Evolutionary conservation across 2,113 vertebrate genomes (phyloP), one percentile per base, ranked within the genome.

Genomic region (Addax nasomaculatus): DNA sequence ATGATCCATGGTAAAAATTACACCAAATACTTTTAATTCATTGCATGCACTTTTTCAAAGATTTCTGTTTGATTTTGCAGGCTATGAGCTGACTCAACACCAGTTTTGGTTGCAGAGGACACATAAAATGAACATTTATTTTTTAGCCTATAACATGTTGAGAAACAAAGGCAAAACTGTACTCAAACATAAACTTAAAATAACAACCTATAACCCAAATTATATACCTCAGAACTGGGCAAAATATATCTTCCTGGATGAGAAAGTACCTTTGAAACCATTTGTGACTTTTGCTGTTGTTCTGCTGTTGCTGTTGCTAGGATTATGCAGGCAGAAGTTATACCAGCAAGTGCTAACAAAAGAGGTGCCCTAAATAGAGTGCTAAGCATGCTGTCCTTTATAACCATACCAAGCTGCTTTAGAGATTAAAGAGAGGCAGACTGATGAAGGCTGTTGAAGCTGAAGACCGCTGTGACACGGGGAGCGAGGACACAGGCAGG

Each of bases 121-220:
- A 83, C 39, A 95, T 86, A 92, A 97, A 98, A 80, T 16, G 43
- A 45, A 88, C 80, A 98, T 79, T 78, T 87, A 97, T 27, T 47
- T 83, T 80, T 93, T 39, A 85, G 36, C 23, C 86, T 33, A 15
- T 55, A n/a, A 70, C 15, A 10, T 29, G 9, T 17, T 43, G 51
- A 43, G 83, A 91, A 96, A 93, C 25, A 49, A 96, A 94, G 67
- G 87, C 78, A 47, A 16, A 5, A 76, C 23, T 1, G 8, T 19
- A 51, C 64, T 51, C 53, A 91, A 85, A 70, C 36, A 73, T 84
- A 19, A 88, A 84, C 33, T 93, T 91, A 88, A 88, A 90, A 92
- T 95, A 67, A 81, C 13, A 53, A 85, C 47, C 70, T 60, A 33
- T 60, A 95, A 90, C 12, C 57, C 53, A 88, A 92, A 85, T 81